A percentile compares a stretch with the other conserved stretches of the same genome.
Conservation (phyloP, 2,797 vertebrate genomes). For the Anabacerthia variegaticeps region DNA sequence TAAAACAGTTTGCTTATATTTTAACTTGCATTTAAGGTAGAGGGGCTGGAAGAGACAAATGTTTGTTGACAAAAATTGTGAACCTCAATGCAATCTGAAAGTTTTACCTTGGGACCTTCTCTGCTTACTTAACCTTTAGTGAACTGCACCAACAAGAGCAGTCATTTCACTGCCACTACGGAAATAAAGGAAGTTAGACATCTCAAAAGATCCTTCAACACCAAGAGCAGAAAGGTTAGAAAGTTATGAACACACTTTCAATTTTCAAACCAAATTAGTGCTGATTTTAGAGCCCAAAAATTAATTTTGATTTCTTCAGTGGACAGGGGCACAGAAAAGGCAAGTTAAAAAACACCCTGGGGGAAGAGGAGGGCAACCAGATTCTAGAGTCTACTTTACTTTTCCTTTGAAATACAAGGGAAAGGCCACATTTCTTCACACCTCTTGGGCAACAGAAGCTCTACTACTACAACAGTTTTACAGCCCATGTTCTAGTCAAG, state of each 20-base stretch:
- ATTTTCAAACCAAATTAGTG: constrained; percentile 61
- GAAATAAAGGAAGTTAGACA: constrained; percentile 75
- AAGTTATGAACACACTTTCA: constrained; percentile 61
- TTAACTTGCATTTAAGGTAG: constrained; percentile 20
- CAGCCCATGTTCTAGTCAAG: constrained; percentile 18
- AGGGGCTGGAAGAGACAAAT: constrained; percentile 63
- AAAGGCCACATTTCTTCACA: constrained; percentile 1
- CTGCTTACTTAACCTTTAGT: constrained; percentile 74
- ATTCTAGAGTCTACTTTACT: background rate
- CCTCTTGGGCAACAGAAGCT: background rate
- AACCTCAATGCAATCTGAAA: constrained; percentile 59
- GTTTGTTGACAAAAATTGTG: constrained; percentile 56
- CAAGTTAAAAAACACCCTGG: constrained; percentile 7
- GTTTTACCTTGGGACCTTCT: constrained; percentile 71
- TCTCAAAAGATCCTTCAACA: constrained; percentile 70
- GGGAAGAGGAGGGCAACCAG: background rate
- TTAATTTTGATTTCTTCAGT: constrained; percentile 39
- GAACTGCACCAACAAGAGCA: constrained; percentile 77
- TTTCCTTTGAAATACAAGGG: background rate
- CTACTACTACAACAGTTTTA: background rate
- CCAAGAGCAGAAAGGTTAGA: constrained; percentile 69
- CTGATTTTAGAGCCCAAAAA: constrained; percentile 45
- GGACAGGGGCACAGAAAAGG: background rate
- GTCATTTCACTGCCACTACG: constrained; percentile 72
- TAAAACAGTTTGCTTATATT: constrained; percentile 63